Evolutionary conservation across 2,888 invertebrate genomes (phyloP), one percentile per base, ranked within the genome.

Genomic region (Pollenia amentaria): DNA sequence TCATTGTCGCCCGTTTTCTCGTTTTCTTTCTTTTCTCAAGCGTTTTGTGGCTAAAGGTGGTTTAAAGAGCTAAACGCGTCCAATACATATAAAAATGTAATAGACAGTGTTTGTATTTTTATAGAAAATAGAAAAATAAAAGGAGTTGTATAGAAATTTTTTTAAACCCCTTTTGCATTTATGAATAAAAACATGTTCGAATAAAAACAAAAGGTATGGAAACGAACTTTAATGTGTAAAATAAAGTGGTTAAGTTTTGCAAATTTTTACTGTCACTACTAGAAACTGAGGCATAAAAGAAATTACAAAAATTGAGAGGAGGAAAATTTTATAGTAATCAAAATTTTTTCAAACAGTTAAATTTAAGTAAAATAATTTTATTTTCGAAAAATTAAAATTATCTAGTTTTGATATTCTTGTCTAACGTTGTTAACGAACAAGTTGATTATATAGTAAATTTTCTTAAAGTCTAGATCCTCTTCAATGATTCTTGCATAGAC

Each of bases 41-140:
- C 65, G 44, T 46, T 65, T 46, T 65, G 46, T 55, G 44, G 18
- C 65, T 80, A 65, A 55, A 80, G 73, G 46, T 81, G 65, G 14
- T 48, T 73, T 81, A 65, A 73, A 55, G 18, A 46, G 48, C 48
- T 40, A 29, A 12, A 57, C 81, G 67, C 67, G 55, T 57, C 21
- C 57, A n/a, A 40, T 57, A 14, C 7, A 18, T 18, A 42, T 8
- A 38, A 12, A 42, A 4, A 21, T 14, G 4, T 29, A 62, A 57
- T 16, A 44, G 40, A 60, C 7, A 38, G 3, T 44, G n/a, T 44
- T 53, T 42, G 4, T 51, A 42, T 44, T 44, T 73, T 57, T 60
- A 46, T 29, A 12, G 18, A 29, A 65, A 53, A 67, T 18, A 57
- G 29, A 65, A 29, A 65, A 53, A 67, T 18, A 57, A 16, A 65